These are phyloP conservation scores for Symphodus melops DNA, from an alignment of 2,113 vertebrate genomes.

Conservation along the genomic window DNA sequence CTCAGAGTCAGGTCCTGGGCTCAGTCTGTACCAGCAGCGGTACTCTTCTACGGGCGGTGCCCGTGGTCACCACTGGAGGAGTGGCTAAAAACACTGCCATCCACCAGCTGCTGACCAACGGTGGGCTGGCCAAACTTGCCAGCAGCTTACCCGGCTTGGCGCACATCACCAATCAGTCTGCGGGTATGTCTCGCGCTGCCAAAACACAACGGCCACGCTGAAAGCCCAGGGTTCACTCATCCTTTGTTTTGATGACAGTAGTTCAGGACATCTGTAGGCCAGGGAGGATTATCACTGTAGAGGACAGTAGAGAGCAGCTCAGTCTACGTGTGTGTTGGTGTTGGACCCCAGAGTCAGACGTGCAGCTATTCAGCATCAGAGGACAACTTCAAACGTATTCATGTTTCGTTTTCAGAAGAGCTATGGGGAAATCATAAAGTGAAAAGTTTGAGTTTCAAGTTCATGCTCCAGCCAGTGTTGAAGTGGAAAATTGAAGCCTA, in stretches of 20 bases:
- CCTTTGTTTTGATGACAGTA: conserved; percentile 59
- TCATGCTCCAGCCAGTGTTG: conserved; percentile 31
- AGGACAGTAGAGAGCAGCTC: conserved; percentile 40
- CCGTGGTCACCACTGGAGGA: conserved; percentile 88
- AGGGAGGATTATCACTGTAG: conserved; percentile 22
- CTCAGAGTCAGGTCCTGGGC: conserved; percentile 83
- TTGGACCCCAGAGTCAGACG: conserved; percentile 22
- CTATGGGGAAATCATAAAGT: conserved; percentile 24
- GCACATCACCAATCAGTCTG: conserved; percentile 92
- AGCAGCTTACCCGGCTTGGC: conserved; percentile 93
- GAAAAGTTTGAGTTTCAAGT: conserved; percentile 5
- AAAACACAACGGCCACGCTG: conserved; percentile 80
- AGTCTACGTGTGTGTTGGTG: conserved; percentile 28
- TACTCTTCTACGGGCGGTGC: conserved; percentile 90
- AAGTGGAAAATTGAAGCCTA: conserved; percentile 29
- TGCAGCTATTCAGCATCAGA: conserved; percentile 24
- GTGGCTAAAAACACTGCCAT: conserved; percentile 91
- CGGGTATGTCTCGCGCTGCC: conserved; percentile 87
- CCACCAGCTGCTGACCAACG: conserved; percentile 94
- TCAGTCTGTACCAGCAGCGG: conserved; percentile 83
- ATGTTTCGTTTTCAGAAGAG: conserved; percentile 48
- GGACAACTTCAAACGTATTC: conserved; percentile 33
- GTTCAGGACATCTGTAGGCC: conserved; percentile 52
- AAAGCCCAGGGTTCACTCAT: conserved; percentile 61
- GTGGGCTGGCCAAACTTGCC: conserved; percentile 93